Conservation (phyloP, 2,888 invertebrate species). For the Caenorhabditis drosophilae region DNA sequence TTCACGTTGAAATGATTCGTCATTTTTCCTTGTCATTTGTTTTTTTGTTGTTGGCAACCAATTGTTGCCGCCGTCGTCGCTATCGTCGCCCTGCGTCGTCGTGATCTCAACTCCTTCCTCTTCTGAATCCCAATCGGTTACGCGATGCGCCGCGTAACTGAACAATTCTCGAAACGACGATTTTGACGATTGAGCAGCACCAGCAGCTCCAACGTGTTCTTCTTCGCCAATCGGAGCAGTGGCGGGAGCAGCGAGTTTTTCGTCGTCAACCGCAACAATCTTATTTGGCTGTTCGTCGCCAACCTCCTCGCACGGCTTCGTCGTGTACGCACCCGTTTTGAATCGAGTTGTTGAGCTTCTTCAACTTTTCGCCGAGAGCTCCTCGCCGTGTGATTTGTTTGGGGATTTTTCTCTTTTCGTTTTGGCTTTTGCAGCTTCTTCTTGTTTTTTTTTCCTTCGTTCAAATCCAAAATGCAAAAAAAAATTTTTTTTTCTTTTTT, state of each 20-base stretch:
- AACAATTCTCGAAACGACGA: conserved; percentile 32
- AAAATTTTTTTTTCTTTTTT: no score
- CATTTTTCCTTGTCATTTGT: conserved; percentile 11
- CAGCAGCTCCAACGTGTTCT: not conserved
- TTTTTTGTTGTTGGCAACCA: no score
- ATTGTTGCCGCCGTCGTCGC: conserved; percentile 4
- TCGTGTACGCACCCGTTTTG: conserved; percentile 32
- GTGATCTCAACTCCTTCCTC: conserved; percentile 20
- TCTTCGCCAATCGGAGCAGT: no score
- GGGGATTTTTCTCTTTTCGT: no score
- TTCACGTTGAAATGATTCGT: conserved; percentile 37
- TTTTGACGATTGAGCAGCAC: conserved; percentile 2
- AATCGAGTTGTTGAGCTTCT: conserved; percentile 3
- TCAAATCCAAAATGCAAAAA: no score
- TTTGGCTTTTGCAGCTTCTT: no score
- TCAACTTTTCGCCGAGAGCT: no score
- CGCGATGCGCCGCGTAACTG: conserved; percentile 10
- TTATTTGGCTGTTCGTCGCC: no score
- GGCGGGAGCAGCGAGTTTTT: not conserved
- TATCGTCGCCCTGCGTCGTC: no score
- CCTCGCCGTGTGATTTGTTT: no score
- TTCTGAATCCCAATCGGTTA: conserved; percentile 19
- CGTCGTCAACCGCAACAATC: not conserved
- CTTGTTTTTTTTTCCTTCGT: no score
- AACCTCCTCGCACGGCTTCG: conserved; percentile 27